phyloP scores from a whole-genome alignment of 2,113 vertebrate genomes.

The Oreotrochilus melanogaster region DNA sequence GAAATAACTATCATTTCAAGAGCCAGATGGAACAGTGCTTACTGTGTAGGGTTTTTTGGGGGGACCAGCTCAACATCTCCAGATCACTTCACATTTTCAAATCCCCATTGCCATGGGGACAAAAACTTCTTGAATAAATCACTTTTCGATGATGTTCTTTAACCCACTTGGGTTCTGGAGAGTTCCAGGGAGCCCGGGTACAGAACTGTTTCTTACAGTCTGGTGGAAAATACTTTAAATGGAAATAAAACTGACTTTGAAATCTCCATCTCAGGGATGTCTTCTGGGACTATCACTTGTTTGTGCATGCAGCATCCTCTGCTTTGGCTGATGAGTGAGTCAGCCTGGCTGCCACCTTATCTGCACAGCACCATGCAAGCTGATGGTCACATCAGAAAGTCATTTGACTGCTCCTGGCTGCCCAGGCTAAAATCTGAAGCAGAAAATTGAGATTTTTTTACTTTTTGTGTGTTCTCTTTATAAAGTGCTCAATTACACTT shows the following conservation, averaged over 20 bases:
- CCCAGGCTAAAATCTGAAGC: not conserved
- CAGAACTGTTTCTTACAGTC: conserved; percentile 17
- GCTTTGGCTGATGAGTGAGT: conserved; percentile 53
- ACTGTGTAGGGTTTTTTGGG: not conserved
- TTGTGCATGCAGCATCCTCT: conserved; percentile 38
- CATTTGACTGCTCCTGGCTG: not conserved
- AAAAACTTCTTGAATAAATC: not conserved
- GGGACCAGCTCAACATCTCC: not conserved
- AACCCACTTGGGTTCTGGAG: conserved; percentile 14
- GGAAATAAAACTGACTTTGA: conserved; percentile 37
- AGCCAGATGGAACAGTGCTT: not conserved
- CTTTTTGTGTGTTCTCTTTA: not conserved
- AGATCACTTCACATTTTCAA: not conserved
- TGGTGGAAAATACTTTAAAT: conserved; percentile 14
- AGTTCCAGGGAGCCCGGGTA: not conserved
- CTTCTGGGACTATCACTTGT: conserved; percentile 11
- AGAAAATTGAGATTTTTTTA: not conserved
- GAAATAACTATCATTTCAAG: not conserved
- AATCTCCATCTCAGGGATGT: conserved; percentile 1
- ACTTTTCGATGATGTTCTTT: not conserved
- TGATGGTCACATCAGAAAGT: not conserved
- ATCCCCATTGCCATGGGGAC: not conserved
- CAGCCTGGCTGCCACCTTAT: conserved; percentile 37
- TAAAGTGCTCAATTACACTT: not conserved
- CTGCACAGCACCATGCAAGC: not conserved